A percentile compares a stretch with the other conserved stretches of the same genome.
These are phyloP conservation scores for Falco peregrinus DNA, from an alignment of 2,797 vertebrate genomes.

Conservation along the genomic window DNA sequence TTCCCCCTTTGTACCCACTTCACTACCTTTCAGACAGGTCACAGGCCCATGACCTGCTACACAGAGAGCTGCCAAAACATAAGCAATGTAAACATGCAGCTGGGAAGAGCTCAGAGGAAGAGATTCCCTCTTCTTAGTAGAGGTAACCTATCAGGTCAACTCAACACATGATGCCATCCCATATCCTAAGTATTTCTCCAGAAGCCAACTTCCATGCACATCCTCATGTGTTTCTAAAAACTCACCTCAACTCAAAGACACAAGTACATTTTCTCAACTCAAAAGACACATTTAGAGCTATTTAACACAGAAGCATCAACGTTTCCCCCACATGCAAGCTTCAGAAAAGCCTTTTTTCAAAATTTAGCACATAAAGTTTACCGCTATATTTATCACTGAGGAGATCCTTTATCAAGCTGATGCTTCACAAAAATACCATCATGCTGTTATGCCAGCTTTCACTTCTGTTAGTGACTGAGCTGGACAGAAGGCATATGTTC, in stretches of 20 bases:
- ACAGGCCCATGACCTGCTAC: not conserved
- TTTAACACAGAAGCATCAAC: not conserved
- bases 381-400: not conserved
- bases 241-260: not conserved
- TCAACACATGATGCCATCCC: not conserved
- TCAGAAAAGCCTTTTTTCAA: not conserved
- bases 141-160: not conserved
- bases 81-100: not conserved
- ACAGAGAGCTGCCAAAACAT: not conserved
- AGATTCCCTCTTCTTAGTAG: not conserved
- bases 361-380: not conserved
- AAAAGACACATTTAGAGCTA: too few relatives aligned
- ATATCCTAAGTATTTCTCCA: fast-evolving
- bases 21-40: not conserved
- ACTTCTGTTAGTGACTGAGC: not conserved
- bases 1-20: not conserved
- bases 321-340: not conserved
- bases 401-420: not conserved
- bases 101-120: too few relatives aligned
- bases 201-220: fast-evolving
- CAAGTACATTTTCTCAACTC: too few relatives aligned
- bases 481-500: constrained; percentile 42
- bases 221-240: not conserved
- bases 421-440: constrained; percentile 22
- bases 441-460: not conserved